phyloP scores from a whole-genome alignment of 2,888 invertebrate species.

The Stenotaenia linearis region DNA sequence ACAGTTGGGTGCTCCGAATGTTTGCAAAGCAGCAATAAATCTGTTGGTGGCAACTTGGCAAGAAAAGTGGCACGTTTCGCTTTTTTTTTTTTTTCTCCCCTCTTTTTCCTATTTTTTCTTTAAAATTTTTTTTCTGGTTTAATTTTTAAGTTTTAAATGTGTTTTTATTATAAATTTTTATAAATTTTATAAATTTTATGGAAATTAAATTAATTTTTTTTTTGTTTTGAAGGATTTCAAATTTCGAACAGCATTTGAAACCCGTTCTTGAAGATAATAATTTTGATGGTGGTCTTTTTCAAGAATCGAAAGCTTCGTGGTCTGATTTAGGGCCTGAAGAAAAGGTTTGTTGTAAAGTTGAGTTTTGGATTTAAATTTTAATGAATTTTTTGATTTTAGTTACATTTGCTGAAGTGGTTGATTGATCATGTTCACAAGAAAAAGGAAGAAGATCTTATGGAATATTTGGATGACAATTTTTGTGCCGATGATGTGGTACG shows the following conservation, averaged over 20 bases:
- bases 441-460: conserved; percentile 40
- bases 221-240: conserved; percentile 39
- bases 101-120: not conserved
- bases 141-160: not conserved
- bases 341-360: conserved; percentile 35
- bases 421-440: conserved; percentile 40
- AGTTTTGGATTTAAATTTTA: not conserved
- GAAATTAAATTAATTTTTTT: too few relatives aligned
- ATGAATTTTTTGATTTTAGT: conserved; percentile 35
- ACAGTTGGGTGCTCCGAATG: not conserved
- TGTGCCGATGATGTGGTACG: conserved; percentile 40
- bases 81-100: conserved; percentile 8
- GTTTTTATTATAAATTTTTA: conserved; percentile 27
- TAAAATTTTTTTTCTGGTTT: conserved; percentile 21
- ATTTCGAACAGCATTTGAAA: conserved; percentile 38
- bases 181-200: too few relatives aligned
- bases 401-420: conserved; percentile 39
- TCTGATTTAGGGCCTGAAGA: conserved; percentile 39
- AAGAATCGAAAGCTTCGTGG: conserved; percentile 38
- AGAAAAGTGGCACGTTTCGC: conserved; percentile 13
- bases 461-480: conserved; percentile 41
- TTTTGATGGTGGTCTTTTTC: conserved; percentile 37
- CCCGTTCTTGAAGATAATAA: conserved; percentile 37
- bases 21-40: not conserved
- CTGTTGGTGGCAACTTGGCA: conserved; percentile 24